Evolutionary conservation across 1,140 invertebrate species (phyloP).

Genomic region (Pygmarrhopalites habei): DNA sequence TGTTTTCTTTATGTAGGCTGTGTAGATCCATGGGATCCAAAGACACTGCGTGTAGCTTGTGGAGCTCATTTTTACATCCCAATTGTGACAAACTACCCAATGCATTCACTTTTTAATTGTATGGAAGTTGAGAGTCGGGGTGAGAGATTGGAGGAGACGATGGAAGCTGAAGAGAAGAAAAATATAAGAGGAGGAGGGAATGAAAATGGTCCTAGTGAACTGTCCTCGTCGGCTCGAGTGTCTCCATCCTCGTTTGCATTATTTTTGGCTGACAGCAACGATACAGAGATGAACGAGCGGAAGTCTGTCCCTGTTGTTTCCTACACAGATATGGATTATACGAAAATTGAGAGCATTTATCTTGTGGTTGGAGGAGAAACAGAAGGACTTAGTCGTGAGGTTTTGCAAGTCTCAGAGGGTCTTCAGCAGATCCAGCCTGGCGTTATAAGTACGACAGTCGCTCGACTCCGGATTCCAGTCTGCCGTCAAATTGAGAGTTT

Average conservation of each 20-base stretch:
- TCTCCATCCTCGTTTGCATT: conserved; percentile 12
- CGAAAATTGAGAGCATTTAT: conserved; percentile 48
- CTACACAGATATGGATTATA: conserved; percentile 58
- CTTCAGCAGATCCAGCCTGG: conserved; percentile 44
- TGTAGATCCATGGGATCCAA: conserved; percentile 78
- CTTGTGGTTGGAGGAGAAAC: conserved; percentile 84
- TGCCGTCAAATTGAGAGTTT: conserved; percentile 72
- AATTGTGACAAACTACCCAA: conserved; percentile 55
- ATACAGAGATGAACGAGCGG: not conserved
- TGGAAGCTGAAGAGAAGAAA: not conserved
- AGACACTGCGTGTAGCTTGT: conserved; percentile 70
- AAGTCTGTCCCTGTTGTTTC: conserved; percentile 50
- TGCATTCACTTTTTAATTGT: conserved; percentile 39
- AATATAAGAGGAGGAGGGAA: not conserved
- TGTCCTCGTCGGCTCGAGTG: not conserved
- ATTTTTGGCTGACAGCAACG: conserved; percentile 28
- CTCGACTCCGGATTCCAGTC: conserved; percentile 67
- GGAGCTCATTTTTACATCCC: conserved; percentile 77
- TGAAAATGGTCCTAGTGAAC: not conserved
- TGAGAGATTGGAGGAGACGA: not conserved
- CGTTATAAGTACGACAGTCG: not conserved
- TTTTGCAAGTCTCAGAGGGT: conserved; percentile 51
- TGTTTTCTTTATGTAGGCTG: conserved; percentile 57
- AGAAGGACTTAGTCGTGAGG: conserved; percentile 65
- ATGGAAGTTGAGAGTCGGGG: not conserved